phyloP scores from a whole-genome alignment of 2,113 vertebrate species.

The Misgurnus anguillicaudatus region DNA sequence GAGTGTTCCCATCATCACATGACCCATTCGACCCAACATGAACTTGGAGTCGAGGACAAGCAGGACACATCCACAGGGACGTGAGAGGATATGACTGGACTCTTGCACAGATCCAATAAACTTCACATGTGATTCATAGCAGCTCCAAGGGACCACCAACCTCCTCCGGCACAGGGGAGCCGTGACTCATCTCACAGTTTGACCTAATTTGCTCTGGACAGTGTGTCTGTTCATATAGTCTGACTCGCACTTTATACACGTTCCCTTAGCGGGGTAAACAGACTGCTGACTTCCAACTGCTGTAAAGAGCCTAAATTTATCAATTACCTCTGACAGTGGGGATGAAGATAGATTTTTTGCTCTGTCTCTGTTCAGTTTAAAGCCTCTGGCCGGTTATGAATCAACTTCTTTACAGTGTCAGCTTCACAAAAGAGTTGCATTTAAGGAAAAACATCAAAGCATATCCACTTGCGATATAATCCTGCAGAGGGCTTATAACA shows the following conservation, averaged over 20 bases:
- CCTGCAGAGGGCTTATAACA: neutral
- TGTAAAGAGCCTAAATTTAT: conserved; percentile 29
- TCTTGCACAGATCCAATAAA: conserved; percentile 1
- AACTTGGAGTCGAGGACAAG: neutral
- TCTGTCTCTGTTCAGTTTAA: conserved; percentile 13
- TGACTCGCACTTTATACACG: conserved; percentile 31
- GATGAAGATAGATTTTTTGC: conserved; percentile 37
- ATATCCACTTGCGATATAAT: neutral
- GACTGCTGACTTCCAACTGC: conserved; percentile 17
- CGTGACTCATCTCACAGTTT: conserved; percentile 59
- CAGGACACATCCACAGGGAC: neutral
- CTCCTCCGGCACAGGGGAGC: conserved; percentile 42
- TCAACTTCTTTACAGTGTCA: conserved; percentile 14
- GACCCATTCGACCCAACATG: neutral
- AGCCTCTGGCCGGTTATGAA: conserved; percentile 7
- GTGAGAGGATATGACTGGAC: neutral
- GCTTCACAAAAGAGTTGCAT: conserved; percentile 22
- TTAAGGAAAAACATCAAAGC: conserved; percentile 23
- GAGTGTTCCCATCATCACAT: conserved; percentile 49
- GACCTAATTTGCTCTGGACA: conserved; percentile 53
- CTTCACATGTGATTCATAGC: conserved; percentile 33
- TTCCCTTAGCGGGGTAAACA: conserved; percentile 7
- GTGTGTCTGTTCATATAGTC: conserved; percentile 23
- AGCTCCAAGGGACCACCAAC: conserved; percentile 49
- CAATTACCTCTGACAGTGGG: conserved; percentile 20